Evolutionary conservation across 2,113 vertebrate genomes (phyloP).

Genomic region (Catagonus wagneri): DNA sequence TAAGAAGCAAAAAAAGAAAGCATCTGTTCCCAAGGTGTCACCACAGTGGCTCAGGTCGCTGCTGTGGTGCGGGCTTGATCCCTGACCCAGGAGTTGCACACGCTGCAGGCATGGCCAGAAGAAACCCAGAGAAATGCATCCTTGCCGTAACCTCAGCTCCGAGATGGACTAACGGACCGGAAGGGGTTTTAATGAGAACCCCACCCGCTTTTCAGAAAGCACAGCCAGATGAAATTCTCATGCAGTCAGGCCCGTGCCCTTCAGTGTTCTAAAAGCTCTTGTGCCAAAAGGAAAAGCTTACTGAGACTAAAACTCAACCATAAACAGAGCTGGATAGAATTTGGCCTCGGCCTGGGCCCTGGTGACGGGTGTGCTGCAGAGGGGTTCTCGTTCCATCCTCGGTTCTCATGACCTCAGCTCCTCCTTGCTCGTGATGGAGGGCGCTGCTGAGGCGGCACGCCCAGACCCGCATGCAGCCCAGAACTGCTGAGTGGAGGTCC

Average conservation of each 20-base stretch:
- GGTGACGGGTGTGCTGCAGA: neutral
- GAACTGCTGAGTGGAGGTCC: neutral
- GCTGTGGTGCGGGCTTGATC: too few relatives aligned
- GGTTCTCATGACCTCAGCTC: neutral
- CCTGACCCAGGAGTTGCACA: too few relatives aligned
- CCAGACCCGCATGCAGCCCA: neutral
- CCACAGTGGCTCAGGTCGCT: too few relatives aligned
- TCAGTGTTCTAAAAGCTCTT: neutral
- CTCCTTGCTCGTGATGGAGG: neutral
- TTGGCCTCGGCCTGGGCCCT: neutral
- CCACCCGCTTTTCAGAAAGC: neutral
- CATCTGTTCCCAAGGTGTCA: too few relatives aligned
- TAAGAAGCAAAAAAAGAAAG: too few relatives aligned
- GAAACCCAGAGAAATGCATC: neutral
- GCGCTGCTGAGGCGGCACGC: neutral
- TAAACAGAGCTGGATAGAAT: neutral
- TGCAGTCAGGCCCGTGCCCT: too few relatives aligned
- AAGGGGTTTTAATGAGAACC: neutral
- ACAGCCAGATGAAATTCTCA: neutral
- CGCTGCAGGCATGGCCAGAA: too few relatives aligned
- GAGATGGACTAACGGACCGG: rapidly evolving
- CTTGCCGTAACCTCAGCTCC: neutral
- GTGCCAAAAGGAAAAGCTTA: neutral
- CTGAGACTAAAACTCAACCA: neutral
- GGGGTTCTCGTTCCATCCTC: too few relatives aligned